Evolutionary conservation across 2,888 invertebrate species (phyloP).

Genomic region (Peribatodes rhomboidaria): DNA sequence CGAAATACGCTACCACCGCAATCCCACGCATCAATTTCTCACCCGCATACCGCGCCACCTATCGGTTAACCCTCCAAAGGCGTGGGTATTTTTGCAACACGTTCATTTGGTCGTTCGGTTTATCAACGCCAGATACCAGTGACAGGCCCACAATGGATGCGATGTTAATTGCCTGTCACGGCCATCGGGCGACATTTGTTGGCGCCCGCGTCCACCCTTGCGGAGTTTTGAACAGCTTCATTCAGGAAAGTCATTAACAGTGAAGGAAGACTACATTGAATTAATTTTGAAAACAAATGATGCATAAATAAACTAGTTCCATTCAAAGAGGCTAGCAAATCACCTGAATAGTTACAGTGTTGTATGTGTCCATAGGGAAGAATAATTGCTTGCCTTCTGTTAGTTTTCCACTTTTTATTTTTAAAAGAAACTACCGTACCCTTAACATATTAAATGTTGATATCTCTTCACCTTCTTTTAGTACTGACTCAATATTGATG

Average conservation of each 20-base stretch:
- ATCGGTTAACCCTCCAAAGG: slow-evolving; percentile 28
- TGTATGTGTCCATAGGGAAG: no score
- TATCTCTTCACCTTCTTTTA: no score
- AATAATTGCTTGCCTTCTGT: no score
- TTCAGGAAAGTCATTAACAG: slow-evolving; percentile 30
- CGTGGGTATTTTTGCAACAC: slow-evolving; percentile 36
- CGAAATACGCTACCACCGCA: slow-evolving; percentile 3
- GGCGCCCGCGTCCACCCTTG: slow-evolving; percentile 31
- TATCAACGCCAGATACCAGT: slow-evolving; percentile 48
- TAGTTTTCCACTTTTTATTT: no score
- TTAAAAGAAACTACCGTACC: no score
- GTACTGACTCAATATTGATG: no score
- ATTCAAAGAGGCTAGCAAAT: no score
- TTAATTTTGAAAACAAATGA: background rate
- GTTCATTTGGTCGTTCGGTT: slow-evolving; percentile 46
- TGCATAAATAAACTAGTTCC: background rate
- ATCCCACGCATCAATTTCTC: slow-evolving; percentile 31
- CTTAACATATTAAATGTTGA: no score
- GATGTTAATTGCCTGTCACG: slow-evolving; percentile 65
- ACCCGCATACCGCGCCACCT: slow-evolving; percentile 30
- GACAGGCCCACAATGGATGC: slow-evolving; percentile 55
- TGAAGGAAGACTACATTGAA: slow-evolving; percentile 9
- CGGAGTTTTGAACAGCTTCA: slow-evolving; percentile 34
- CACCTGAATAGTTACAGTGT: no score
- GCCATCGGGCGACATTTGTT: slow-evolving; percentile 49